phyloP scores from a whole-genome alignment of 1,140 invertebrate genomes.

The Matsumurasca onukii region DNA sequence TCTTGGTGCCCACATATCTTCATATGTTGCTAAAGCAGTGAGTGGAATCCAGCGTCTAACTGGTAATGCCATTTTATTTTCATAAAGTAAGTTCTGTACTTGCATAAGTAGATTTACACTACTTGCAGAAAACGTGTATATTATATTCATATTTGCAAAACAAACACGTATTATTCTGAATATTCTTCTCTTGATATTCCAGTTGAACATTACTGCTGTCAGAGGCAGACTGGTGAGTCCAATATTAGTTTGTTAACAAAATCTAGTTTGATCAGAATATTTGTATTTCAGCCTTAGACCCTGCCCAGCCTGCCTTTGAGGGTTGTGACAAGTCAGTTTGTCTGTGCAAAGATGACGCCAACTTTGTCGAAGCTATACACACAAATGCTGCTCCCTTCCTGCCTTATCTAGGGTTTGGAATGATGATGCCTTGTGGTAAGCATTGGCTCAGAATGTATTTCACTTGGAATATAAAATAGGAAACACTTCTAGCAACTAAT shows the following conservation, averaged over 20 bases:
- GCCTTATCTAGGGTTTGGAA: conserved; percentile 48
- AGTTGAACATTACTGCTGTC: neutral
- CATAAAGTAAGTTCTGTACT: too few relatives aligned
- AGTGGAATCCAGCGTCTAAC: conserved; percentile 45
- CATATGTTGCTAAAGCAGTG: conserved; percentile 47
- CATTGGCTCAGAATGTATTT: too few relatives aligned
- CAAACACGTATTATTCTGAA: too few relatives aligned
- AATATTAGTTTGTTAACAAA: neutral
- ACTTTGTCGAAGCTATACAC: conserved; percentile 53
- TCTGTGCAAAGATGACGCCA: conserved; percentile 48
- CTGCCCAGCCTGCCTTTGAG: conserved; percentile 53
- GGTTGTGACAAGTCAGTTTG: conserved; percentile 45
- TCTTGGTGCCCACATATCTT: conserved; percentile 49
- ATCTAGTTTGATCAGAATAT: neutral
- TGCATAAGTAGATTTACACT: too few relatives aligned
- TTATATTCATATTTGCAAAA: too few relatives aligned
- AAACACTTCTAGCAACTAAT: too few relatives aligned
- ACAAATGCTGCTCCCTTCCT: conserved; percentile 50
- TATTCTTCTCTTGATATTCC: neutral
- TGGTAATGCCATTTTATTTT: too few relatives aligned
- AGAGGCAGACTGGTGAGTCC: neutral
- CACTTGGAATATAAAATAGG: too few relatives aligned
- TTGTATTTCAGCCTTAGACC: conserved; percentile 55
- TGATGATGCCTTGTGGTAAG: conserved; percentile 45
- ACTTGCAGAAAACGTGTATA: too few relatives aligned